A percentile compares a stretch with the other conserved stretches of the same genome.
phyloP scores from a whole-genome alignment of 2,888 invertebrate species.

The Luperina nickerlii region DNA sequence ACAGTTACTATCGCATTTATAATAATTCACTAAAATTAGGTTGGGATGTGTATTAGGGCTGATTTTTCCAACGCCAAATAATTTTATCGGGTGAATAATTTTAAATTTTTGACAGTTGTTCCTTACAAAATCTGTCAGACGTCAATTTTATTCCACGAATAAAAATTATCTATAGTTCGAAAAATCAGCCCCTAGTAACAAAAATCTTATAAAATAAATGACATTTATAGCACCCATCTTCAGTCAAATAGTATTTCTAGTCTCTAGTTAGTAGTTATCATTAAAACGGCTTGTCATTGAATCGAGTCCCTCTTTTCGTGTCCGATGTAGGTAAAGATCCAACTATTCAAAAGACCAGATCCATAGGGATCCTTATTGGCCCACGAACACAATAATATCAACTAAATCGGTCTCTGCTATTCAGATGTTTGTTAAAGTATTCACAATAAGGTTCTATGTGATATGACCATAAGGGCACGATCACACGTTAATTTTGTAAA shows the following conservation, averaged over 20 bases:
- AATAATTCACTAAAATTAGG: neutral
- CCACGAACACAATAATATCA: neutral
- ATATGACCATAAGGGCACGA: neutral
- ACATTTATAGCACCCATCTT: neutral
- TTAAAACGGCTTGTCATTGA: neutral
- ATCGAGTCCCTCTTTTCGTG: neutral
- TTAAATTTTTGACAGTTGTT: too few relatives aligned
- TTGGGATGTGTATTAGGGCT: too few relatives aligned
- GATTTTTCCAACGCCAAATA: too few relatives aligned
- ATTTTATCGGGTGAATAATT: too few relatives aligned
- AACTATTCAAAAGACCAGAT: constrained; percentile 1
- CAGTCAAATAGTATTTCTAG: neutral
- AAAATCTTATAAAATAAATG: neutral
- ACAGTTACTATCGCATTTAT: neutral
- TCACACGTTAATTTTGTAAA: neutral
- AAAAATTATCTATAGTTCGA: too few relatives aligned
- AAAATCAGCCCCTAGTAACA: neutral
- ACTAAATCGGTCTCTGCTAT: constrained; percentile 9
- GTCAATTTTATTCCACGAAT: too few relatives aligned
- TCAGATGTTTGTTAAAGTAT: constrained; percentile 13
- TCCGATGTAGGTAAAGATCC: neutral
- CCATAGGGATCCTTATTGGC: neutral
- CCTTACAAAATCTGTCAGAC: too few relatives aligned
- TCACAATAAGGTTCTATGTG: constrained; percentile 1
- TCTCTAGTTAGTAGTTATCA: too few relatives aligned